phyloP scores from a whole-genome alignment of 2,113 vertebrate genomes.

The Oryzias woworae region DNA sequence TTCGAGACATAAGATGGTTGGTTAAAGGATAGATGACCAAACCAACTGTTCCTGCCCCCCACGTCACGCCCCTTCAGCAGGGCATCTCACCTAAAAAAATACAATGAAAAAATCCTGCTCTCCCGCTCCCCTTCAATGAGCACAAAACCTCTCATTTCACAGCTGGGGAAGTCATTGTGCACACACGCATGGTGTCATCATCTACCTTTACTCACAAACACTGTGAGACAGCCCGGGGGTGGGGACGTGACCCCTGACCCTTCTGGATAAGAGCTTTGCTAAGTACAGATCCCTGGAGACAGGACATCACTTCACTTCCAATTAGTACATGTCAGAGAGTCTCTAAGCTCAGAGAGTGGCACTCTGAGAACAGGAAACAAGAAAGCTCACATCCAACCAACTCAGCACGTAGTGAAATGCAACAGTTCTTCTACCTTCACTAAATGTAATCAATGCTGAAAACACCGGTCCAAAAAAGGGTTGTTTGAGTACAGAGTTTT shows the following conservation, averaged over 20 bases:
- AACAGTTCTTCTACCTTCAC: too few species aligned
- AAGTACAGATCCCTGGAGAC: slow-evolving; percentile 12
- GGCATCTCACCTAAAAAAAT: slow-evolving; percentile 9
- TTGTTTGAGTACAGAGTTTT: too few species aligned
- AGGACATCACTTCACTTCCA: slow-evolving; percentile 17
- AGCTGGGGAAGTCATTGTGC: slow-evolving; percentile 63
- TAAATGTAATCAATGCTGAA: too few species aligned
- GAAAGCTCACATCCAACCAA: slow-evolving; percentile 1
- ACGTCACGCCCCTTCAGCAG: background rate
- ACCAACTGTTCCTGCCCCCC: slow-evolving; percentile 51
- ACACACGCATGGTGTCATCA: slow-evolving; percentile 37
- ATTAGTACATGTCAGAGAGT: background rate
- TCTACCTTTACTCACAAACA: slow-evolving; percentile 27
- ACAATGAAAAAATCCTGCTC: background rate
- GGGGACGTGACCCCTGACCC: slow-evolving; percentile 51
- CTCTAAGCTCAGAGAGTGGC: slow-evolving; percentile 16
- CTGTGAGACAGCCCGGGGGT: slow-evolving; percentile 15
- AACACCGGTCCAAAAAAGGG: too few species aligned
- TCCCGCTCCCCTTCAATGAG: background rate
- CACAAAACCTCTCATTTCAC: slow-evolving; percentile 49
- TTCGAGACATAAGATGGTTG: slow-evolving; percentile 65
- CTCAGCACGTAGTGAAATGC: too few species aligned
- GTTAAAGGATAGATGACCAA: slow-evolving; percentile 65
- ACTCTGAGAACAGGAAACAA: slow-evolving; percentile 31
- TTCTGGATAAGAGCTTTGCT: slow-evolving; percentile 16